Evolutionary conservation across 1,140 invertebrate species (phyloP), one percentile per base, ranked within the genome.

Genomic region (Manduca sexta): DNA sequence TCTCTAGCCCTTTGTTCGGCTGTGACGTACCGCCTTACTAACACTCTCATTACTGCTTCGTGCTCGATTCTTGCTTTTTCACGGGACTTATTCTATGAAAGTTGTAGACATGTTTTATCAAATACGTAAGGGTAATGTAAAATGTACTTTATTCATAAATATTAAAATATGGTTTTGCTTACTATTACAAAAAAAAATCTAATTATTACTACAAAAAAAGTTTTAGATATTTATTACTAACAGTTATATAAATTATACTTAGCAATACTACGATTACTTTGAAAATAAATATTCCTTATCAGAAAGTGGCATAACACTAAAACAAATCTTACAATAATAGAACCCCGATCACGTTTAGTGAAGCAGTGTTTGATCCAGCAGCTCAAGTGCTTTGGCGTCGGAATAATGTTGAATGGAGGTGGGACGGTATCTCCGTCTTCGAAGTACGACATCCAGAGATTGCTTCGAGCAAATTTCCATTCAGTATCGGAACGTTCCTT

Each of bases 391-490:
- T 91, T 93, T 34, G 87, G 89, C 12, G 93, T 93, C 4, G 95
- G 94, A 13, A 97, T 89, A 49, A 97, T 90, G 72, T 97, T 97
- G 60, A 97, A 95, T 0, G 95, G 95, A 0, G 94, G 91, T 1
- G 96, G 95, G 0, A 97, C 89, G 0, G 93, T 95, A 46, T 91
- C 91, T 0, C 93, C 93, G 39, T 95, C 93, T 66, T 95, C 93
- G 60, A 97, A 97, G 71, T 97, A 97, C 56, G 93, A 95, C 90
- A 97, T 95, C 93, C 95, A 97, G n/a, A 97, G 84, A 56, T 93
- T 92, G 48, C 93, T 94, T 8, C 95, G 86, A 2, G 95, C 94
- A 66, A 97, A 97, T 78, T 97, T 97, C 95, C 95, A 97, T 85
- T 97, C 95, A 0, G 90, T 91, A 64, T 97, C 95, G 7, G 94